Evolutionary conservation across 2,797 vertebrate species (phyloP).

Genomic region (Amblyopsis hoosieri): DNA sequence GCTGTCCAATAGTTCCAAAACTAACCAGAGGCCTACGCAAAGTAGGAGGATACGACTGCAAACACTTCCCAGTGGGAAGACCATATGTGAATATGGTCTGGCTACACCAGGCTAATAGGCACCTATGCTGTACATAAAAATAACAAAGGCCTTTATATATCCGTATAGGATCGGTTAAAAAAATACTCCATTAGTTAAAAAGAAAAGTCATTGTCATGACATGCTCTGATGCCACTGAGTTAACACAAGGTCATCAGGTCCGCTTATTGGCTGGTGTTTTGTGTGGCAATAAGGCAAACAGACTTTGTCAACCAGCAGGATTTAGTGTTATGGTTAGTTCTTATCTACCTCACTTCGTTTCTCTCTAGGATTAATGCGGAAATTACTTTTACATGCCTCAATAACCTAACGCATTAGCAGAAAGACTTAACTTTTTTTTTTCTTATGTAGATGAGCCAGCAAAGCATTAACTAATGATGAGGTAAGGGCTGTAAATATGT

Average conservation of each 20-base stretch:
- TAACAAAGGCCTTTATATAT: no score
- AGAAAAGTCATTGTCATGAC: no score
- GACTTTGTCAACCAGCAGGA: slow-evolving; percentile 35
- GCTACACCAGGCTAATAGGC: no score
- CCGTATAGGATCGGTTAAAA: no score
- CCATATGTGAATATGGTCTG: no score
- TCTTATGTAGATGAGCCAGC: slow-evolving; percentile 32
- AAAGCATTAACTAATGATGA: slow-evolving; percentile 50
- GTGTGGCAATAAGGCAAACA: slow-evolving; percentile 30
- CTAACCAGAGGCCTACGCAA: no score
- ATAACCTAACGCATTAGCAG: slow-evolving; percentile 48
- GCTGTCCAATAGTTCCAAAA: no score
- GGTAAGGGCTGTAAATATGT: slow-evolving; percentile 33
- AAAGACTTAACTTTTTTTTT: slow-evolving; percentile 39
- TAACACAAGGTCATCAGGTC: slow-evolving; percentile 33
- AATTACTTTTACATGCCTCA: slow-evolving; percentile 64
- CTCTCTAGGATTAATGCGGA: slow-evolving; percentile 53
- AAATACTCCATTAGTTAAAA: no score
- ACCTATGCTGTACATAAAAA: no score
- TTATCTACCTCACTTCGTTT: slow-evolving; percentile 51
- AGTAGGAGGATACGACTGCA: no score
- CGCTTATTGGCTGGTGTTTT: slow-evolving; percentile 21
- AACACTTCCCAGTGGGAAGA: no score
- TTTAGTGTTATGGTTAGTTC: slow-evolving; percentile 25
- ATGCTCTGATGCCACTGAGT: slow-evolving; percentile 19